These are phyloP conservation scores for Calliscelio sp. DNA, from an alignment of 2,888 invertebrate genomes.

Conservation along the genomic window DNA sequence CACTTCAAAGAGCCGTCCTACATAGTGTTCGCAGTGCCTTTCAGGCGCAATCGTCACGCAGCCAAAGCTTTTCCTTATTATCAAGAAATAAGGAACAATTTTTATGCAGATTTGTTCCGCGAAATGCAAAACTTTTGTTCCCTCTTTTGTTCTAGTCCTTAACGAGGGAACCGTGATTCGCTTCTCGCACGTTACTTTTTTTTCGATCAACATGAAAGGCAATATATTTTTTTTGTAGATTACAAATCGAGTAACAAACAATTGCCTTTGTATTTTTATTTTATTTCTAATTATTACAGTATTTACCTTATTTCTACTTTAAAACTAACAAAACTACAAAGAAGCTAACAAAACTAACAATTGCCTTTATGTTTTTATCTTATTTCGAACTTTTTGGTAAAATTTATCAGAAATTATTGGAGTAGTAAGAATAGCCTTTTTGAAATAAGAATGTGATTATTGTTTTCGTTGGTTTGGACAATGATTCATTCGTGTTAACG, in stretches of 20 bases:
- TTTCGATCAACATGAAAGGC: conserved; percentile 46
- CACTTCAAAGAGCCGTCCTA: conserved; percentile 60
- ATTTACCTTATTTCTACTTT: too few species aligned
- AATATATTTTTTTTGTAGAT: conserved; percentile 25
- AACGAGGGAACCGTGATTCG: conserved; percentile 54
- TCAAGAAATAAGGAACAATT: conserved; percentile 68
- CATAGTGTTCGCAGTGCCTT: conserved; percentile 35
- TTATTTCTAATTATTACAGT: background rate
- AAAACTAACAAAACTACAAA: too few species aligned
- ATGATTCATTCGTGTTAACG: conserved; percentile 24
- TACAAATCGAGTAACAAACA: conserved; percentile 45
- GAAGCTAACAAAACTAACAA: too few species aligned
- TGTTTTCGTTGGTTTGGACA: conserved; percentile 41
- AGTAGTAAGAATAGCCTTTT: background rate
- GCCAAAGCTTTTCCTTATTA: conserved; percentile 70
- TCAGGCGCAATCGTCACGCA: conserved; percentile 61
- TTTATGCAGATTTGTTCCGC: conserved; percentile 66
- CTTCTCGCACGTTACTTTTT: conserved; percentile 53
- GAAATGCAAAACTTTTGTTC: conserved; percentile 62
- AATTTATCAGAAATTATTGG: conserved; percentile 7
- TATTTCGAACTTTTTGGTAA: background rate
- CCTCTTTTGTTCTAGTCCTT: conserved; percentile 48
- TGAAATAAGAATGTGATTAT: conserved; percentile 8
- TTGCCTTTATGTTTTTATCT: too few species aligned
- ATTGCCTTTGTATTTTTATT: conserved; percentile 3